phyloP scores from a whole-genome alignment of 2,797 vertebrate genomes.

The Setipinna tenuifilis region DNA sequence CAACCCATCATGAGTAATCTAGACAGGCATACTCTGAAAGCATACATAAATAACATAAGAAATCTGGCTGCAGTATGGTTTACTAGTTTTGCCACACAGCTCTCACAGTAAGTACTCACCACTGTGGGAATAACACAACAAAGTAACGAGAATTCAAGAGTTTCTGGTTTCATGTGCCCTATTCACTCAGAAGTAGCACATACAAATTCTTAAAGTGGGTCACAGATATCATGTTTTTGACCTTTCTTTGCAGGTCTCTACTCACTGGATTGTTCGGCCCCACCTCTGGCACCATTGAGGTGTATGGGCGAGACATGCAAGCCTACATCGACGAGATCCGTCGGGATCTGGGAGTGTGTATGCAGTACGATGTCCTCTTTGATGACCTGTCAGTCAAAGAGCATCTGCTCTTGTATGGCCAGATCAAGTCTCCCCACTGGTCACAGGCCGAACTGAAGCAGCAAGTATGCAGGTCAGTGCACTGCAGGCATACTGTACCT shows the following conservation, averaged over 20 bases:
- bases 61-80: too few relatives aligned
- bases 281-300: constrained; percentile 85
- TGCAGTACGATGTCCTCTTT: constrained; percentile 96
- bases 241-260: constrained; percentile 81
- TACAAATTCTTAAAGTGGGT: neutral
- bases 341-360: constrained; percentile 91
- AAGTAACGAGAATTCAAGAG: too few relatives aligned
- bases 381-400: constrained; percentile 92
- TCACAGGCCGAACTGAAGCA: constrained; percentile 77
- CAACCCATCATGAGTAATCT: neutral
- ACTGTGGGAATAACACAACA: too few relatives aligned
- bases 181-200: too few relatives aligned
- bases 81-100: too few relatives aligned
- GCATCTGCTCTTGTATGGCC: constrained; percentile 90
- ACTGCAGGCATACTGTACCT: too few relatives aligned
- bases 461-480: constrained; percentile 85
- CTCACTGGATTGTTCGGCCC: constrained; percentile 90
- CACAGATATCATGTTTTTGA: constrained; percentile 20
- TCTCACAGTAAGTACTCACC: too few relatives aligned
- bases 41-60: neutral
- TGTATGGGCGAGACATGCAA: constrained; percentile 90
- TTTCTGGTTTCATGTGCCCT: too few relatives aligned
- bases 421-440: constrained; percentile 94
- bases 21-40: neutral
- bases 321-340: constrained; percentile 78